Evolutionary conservation across 2,113 vertebrate genomes (phyloP).

Genomic region (Oxygymnocypris stewartii): DNA sequence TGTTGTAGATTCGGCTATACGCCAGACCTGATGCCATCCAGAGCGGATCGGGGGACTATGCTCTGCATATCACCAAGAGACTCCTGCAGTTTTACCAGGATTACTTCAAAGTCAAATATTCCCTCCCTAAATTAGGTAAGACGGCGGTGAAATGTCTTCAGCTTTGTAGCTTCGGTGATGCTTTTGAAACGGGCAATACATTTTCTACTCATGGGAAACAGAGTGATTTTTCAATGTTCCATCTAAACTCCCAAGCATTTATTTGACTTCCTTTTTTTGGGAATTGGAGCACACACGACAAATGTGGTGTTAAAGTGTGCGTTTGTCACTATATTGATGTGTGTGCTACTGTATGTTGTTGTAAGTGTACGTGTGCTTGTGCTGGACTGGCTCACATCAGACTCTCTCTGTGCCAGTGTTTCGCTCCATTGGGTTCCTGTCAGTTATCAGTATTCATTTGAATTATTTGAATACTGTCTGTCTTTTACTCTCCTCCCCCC

Average conservation of each 20-base stretch:
- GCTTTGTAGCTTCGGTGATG: background rate
- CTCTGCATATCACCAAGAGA: slow-evolving; percentile 94
- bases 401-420: background rate
- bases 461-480: no score
- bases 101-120: slow-evolving; percentile 98
- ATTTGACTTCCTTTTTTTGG: background rate
- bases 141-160: slow-evolving; percentile 8
- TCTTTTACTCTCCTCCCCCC: background rate
- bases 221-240: background rate
- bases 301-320: background rate
- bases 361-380: background rate
- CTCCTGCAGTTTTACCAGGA: slow-evolving; percentile 98
- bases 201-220: background rate
- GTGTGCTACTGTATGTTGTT: background rate
- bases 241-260: background rate
- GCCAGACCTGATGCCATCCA: slow-evolving; percentile 92
- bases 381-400: slow-evolving; percentile 25
- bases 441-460: slow-evolving; percentile 46
- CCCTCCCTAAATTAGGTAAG: slow-evolving; percentile 98
- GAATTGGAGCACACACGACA: background rate
- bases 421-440: slow-evolving; percentile 48
- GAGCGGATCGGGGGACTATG: slow-evolving; percentile 94
- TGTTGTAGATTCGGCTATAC: slow-evolving; percentile 87
- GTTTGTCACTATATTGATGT: background rate
- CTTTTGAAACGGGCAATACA: background rate